Evolutionary conservation across 2,113 vertebrate species (phyloP).

Genomic region (Danio rerio): DNA sequence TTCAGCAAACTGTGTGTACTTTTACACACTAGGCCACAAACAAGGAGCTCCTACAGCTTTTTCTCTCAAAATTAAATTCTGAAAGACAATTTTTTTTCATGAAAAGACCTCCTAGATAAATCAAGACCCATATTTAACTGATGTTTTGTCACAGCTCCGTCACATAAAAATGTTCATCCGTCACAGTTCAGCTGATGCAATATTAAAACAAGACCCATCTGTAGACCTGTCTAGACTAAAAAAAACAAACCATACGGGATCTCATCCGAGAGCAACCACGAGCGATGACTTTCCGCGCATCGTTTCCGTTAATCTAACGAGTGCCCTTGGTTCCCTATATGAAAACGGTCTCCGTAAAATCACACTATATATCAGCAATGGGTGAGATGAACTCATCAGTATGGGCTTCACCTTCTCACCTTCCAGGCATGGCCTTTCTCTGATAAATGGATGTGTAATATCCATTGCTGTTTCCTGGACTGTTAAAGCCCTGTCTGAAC

Average conservation of each 20-base stretch:
- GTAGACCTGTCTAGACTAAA: neutral
- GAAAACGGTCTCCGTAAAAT: slow-evolving; percentile 6
- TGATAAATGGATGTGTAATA: slow-evolving; percentile 42
- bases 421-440: slow-evolving; percentile 16
- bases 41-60: too few species aligned
- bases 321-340: slow-evolving; percentile 31
- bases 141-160: neutral
- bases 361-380: slow-evolving; percentile 16
- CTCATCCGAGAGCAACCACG: neutral
- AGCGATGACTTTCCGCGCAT: neutral
- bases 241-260: neutral
- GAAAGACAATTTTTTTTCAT: too few species aligned
- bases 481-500: slow-evolving; percentile 28
- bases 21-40: too few species aligned
- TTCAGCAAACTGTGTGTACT: too few species aligned
- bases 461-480: neutral
- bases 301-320: slow-evolving; percentile 28
- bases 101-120: neutral
- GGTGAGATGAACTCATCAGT: slow-evolving; percentile 34
- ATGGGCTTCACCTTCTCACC: slow-evolving; percentile 12
- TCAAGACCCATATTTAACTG: neutral
- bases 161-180: neutral
- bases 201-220: neutral
- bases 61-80: too few species aligned
- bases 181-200: neutral